Percentiles rank a stretch among this genome's conserved stretches.
Evolutionary conservation across 2,797 vertebrate genomes (phyloP).

Genomic region (Staurois parvus): DNA sequence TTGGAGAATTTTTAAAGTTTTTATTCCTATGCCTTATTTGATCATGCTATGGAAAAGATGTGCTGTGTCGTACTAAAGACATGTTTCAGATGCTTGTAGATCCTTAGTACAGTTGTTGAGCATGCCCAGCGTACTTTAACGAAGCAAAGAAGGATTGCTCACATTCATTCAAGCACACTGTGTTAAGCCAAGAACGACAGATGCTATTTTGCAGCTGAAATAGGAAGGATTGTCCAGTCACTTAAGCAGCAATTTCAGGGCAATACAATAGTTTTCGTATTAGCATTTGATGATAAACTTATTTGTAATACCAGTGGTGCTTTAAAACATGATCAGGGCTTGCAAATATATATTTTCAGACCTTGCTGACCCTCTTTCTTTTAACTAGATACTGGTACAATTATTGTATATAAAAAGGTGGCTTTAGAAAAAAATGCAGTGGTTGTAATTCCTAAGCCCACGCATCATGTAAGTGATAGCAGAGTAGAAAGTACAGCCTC

Average conservation of each 20-base stretch:
- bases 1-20: neutral
- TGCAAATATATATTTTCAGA: neutral
- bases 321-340: conserved; percentile 32
- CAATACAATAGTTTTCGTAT: conserved; percentile 62
- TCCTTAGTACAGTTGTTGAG: conserved; percentile 89
- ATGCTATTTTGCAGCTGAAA: conserved; percentile 87
- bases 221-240: conserved; percentile 78
- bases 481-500: conserved; percentile 52
- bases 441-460: conserved; percentile 41
- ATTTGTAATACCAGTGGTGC: conserved; percentile 30
- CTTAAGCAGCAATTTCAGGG: conserved; percentile 69
- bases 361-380: neutral
- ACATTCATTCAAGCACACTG: conserved; percentile 83
- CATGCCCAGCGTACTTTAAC: conserved; percentile 87
- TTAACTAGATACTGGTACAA: neutral
- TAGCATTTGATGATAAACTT: conserved; percentile 55
- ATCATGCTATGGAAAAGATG: conserved; percentile 80
- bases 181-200: conserved; percentile 89
- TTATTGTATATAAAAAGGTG: neutral
- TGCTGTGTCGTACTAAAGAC: conserved; percentile 82
- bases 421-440: conserved; percentile 19
- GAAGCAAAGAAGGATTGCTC: conserved; percentile 78
- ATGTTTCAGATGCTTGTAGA: conserved; percentile 87
- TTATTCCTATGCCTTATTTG: conserved; percentile 77
- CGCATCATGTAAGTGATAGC: conserved; percentile 54